Evolutionary conservation across 2,113 vertebrate species (phyloP), one percentile per base, ranked within the genome.

Genomic region (Dromas ardeola): DNA sequence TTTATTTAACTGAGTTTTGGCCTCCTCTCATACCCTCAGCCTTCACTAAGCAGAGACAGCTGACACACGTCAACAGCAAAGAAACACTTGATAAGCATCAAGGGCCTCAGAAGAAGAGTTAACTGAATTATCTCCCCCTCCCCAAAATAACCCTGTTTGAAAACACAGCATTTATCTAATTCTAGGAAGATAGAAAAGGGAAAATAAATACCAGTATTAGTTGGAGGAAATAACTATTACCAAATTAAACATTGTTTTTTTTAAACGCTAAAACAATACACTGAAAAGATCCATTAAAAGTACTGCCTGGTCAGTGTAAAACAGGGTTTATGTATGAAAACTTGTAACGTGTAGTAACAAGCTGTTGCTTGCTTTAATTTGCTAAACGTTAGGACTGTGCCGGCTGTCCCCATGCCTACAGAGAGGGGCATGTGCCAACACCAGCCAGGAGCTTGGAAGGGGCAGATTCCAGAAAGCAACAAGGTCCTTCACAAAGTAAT

Each of bases 161-260:
- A 71, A 92, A 22, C 4, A 2, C 26, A 45, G 42, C n/a, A 62
- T 47, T 71, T 92, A 53, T 58, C 32, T 96, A 81, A 74, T 81
- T 94, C 52, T 82, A 67, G 52, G 29, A 92, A 92, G 49, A 69
- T 4, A 72, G 27, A 78, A 65, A 88, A 81, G 30, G 15, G 20
- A 81, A 88, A 85, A 66, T 22, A 71, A 74, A 45, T 61, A 9
- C 13, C 40, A 89, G 15, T 26, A n/a, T 32, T 81, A 49, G 30
- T 15, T 84, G 63, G 42, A 89, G 34, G n/a, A 90, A 93, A 52
- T 40, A 80, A 43, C 71, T 93, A 53, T 71, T 86, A 91, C 47
- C 11, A 5, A 86, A 88, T 79, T 85, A 69, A 81, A 62, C 40
- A 10, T 52, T 71, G 32, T 9, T 26, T 40, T 55, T 76, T 61